Percentiles rank a stretch among this genome's conserved stretches.
phyloP scores from a whole-genome alignment of 1,140 invertebrate genomes.

The Hypsibius dujardini region DNA sequence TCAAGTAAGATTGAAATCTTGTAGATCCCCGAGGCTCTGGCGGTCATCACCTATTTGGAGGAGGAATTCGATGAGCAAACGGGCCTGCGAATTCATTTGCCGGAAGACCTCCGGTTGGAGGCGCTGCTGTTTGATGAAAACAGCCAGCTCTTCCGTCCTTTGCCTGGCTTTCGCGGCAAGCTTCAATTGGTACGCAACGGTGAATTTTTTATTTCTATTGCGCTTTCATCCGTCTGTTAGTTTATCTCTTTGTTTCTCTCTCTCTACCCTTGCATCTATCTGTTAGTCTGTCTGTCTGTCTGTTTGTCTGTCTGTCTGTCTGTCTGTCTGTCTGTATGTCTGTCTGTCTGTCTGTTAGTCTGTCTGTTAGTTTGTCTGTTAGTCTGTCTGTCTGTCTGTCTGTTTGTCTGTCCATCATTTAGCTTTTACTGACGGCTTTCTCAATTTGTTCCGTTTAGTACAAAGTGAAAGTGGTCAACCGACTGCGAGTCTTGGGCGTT shows the following conservation, averaged over 20 bases:
- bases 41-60: neutral
- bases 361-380: no score
- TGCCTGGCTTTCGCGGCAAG: neutral
- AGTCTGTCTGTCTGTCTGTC: no score
- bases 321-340: no score
- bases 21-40: neutral
- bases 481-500: neutral
- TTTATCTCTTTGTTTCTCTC: no score
- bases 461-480: conserved; percentile 1
- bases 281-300: no score
- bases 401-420: no score
- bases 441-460: neutral
- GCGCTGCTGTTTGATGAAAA: neutral
- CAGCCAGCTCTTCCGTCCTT: neutral
- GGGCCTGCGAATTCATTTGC: neutral
- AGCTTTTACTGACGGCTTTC: conserved; percentile 4
- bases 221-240: no score
- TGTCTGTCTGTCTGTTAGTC: no score
- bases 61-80: conserved; percentile 1
- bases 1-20: no score
- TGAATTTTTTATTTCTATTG: no score
- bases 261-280: no score
- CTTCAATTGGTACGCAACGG: neutral
- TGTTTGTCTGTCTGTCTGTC: no score
- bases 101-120: neutral